These are phyloP conservation scores for Zygogramma bicolorata DNA, from an alignment of 2,888 invertebrate species.

Conservation along the genomic window DNA sequence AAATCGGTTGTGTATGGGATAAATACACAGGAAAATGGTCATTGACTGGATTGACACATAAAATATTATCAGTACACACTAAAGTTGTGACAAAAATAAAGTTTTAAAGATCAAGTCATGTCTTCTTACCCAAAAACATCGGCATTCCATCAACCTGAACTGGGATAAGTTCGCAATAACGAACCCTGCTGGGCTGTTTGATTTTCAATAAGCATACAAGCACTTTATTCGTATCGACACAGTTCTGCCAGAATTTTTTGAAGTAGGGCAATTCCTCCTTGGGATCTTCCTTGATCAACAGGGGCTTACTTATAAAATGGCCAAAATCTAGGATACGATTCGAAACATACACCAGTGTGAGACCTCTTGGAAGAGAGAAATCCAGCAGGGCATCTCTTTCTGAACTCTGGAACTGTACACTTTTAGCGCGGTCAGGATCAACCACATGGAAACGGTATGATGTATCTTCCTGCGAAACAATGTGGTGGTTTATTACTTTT, in stretches of 20 bases:
- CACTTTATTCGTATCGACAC: conserved; percentile 55
- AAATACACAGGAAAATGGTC: too few relatives aligned
- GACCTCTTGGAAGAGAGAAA: conserved; percentile 47
- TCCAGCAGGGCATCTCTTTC: conserved; percentile 45
- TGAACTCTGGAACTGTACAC: conserved; percentile 41
- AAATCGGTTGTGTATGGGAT: too few relatives aligned
- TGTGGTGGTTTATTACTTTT: conserved; percentile 42
- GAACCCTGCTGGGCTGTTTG: conserved; percentile 42
- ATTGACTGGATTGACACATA: too few relatives aligned
- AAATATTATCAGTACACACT: too few relatives aligned
- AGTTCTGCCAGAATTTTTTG: conserved; percentile 57
- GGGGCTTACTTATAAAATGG: conserved; percentile 41
- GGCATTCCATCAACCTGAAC: conserved; percentile 37
- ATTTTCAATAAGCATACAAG: conserved; percentile 54
- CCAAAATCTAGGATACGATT: conserved; percentile 50
- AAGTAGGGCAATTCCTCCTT: conserved; percentile 52
- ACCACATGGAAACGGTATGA: neutral
- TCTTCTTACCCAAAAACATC: conserved; percentile 37
- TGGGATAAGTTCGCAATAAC: conserved; percentile 52
- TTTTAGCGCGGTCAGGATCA: conserved; percentile 6
- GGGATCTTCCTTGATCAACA: conserved; percentile 48
- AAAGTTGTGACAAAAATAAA: neutral
- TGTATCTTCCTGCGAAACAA: conserved; percentile 11
- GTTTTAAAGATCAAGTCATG: too few relatives aligned
- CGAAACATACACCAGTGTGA: conserved; percentile 51